Conservation (phyloP, 2,888 invertebrate genomes). For the Patella caerulea region DNA sequence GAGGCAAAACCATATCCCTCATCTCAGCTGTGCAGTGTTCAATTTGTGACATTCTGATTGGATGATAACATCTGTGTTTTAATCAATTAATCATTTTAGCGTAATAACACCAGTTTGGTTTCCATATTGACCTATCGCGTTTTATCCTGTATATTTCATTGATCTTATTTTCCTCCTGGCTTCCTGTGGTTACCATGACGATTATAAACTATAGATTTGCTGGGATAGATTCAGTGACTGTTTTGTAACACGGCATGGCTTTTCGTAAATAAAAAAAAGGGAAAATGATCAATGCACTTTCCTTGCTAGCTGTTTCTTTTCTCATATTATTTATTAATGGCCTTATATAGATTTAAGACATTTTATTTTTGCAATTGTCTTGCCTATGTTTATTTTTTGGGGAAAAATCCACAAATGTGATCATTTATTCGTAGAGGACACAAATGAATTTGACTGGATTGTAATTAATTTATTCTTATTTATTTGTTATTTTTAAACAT, state of each 20-base stretch:
- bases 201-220: conserved; percentile 31
- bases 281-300: not conserved
- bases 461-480: no score
- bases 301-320: not conserved
- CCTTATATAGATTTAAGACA: no score
- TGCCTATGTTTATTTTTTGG: no score
- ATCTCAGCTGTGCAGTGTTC: conserved; percentile 50
- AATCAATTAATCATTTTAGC: conserved; percentile 57
- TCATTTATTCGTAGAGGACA: no score
- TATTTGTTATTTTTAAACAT: no score
- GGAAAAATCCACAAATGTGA: no score
- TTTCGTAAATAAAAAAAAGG: no score
- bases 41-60: conserved; percentile 51
- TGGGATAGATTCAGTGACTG: conserved; percentile 10
- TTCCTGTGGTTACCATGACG: conserved; percentile 28
- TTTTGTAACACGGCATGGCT: no score
- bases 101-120: conserved; percentile 22
- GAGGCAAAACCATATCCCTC: conserved; percentile 53
- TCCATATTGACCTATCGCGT: conserved; percentile 12
- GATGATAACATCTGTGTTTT: conserved; percentile 48
- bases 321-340: not conserved
- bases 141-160: conserved; percentile 23
- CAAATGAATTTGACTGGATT: no score
- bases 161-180: conserved; percentile 24
- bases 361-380: no score